These are phyloP conservation scores for Tipula confusa DNA, from an alignment of 2,888 invertebrate genomes.

Conservation along the genomic window DNA sequence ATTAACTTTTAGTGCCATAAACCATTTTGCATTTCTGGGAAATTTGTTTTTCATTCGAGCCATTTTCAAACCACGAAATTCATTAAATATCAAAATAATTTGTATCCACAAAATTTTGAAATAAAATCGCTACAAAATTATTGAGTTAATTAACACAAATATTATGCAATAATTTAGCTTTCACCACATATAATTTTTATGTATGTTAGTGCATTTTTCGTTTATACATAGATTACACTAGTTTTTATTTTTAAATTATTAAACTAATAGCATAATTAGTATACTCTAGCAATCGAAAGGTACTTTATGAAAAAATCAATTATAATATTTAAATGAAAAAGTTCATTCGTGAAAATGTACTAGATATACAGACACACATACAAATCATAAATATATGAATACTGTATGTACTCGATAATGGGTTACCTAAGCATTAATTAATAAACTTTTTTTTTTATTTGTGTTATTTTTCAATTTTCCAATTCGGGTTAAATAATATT, in stretches of 20 bases:
- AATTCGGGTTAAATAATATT: constrained; percentile 1
- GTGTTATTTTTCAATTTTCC: not conserved
- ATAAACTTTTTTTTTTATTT: not conserved
- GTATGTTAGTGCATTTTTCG: not conserved
- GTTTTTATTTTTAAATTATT: not conserved
- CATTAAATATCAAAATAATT: not conserved
- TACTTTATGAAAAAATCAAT: not conserved
- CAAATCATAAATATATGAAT: not conserved
- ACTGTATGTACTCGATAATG: not conserved
- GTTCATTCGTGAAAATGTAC: not conserved
- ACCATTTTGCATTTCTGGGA: too few species aligned
- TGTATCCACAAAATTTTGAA: not conserved
- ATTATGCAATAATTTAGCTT: not conserved
- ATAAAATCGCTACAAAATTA: not conserved
- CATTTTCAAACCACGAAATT: too few species aligned
- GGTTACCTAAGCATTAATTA: constrained; percentile 3
- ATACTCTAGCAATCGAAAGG: not conserved
- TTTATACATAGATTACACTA: too few species aligned
- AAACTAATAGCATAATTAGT: too few species aligned
- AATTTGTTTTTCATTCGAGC: too few species aligned
- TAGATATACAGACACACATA: not conserved
- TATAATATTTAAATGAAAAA: not conserved
- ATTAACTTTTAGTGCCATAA: too few species aligned
- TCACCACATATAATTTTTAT: not conserved
- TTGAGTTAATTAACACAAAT: not conserved